Base-by-base conservation (phyloP, 1,140 invertebrate genomes). In the Caenorhabditis remanei region DNA sequence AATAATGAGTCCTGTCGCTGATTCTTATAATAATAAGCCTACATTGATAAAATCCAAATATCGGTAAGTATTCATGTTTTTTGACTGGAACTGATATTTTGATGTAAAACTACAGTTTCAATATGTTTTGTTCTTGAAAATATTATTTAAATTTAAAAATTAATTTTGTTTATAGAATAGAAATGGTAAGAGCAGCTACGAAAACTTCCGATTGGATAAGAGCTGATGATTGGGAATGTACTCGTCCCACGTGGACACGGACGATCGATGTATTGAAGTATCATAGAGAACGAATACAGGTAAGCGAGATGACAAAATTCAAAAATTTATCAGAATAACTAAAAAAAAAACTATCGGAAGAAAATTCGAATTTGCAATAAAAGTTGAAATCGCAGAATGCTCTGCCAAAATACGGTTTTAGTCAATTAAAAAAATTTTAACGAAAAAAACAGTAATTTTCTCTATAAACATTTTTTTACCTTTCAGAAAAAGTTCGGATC, bases 191-290 rank as follows among this genome's bases (percentile, higher is more conserved):
- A 85, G 65, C 90, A 32, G 90, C 90, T 13, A 87, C 85, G 13
- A 87, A 84, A 53, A 63, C 56, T n/a, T 90, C 89, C 40, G 43
- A 84, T 21, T 91, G 90, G 90, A 83, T 91, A 43, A 75, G 88
- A 13, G 90, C 90, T 4, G 90, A 90, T 82, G 90, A 83, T 48
- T 91, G 90, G 90, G 90, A 91, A 67, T 89, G 87, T 43, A 55
- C 24, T 13, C 84, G 90, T 71, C 32, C 65, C 46, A 63, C 84
- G 16, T 91, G 90, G 90, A 86, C 90, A 13, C 9, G 90, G 63
- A 89, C 90, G 6, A 9, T 90, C 14, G 89, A 75, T 21, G 90
- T 91, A 21, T 79, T 91, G 14, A 65, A 84, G 16, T 89, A 91
- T 84, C 88, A 90, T 46, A 75, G 83, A 48, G 19, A 67, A 24